A percentile compares a stretch with the other conserved stretches of the same genome.
Conservation (phyloP, 2,797 vertebrate genomes). For the Clangula hyemalis region DNA sequence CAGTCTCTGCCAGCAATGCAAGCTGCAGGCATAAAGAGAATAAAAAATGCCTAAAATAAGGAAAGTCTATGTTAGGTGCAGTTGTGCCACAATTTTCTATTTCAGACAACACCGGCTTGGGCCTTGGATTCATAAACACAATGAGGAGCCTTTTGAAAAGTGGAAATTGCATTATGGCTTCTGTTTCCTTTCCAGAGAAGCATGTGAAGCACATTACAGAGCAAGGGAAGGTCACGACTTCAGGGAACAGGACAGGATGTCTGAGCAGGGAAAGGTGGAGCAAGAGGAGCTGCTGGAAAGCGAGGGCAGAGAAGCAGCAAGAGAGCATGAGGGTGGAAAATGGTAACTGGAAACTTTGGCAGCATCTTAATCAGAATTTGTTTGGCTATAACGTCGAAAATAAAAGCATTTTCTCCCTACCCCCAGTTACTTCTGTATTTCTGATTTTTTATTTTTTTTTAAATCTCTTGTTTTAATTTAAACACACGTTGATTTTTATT, state of each 20-base stretch:
- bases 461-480: not conserved
- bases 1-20: not conserved
- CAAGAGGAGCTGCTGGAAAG: not conserved
- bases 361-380: not conserved
- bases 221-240: not conserved
- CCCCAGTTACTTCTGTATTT: not conserved
- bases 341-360: not conserved
- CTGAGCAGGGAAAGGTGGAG: slow-evolving; percentile 16
- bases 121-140: not conserved
- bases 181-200: slow-evolving; percentile 31
- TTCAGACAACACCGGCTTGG: not conserved
- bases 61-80: not conserved
- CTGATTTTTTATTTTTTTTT: not conserved
- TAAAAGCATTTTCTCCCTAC: not conserved
- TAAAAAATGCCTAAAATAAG: not conserved
- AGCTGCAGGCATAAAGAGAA: not conserved
- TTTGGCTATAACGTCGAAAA: not conserved
- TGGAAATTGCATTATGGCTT: slow-evolving; percentile 32
- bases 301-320: not conserved
- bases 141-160: not conserved
- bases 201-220: not conserved
- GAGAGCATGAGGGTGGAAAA: not conserved
- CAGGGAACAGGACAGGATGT: not conserved
- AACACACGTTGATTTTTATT: not conserved
- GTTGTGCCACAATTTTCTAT: not conserved